These are phyloP conservation scores for Pseudomyrmex sp. DNA, from an alignment of 1,140 invertebrate species.

Conservation along the genomic window DNA sequence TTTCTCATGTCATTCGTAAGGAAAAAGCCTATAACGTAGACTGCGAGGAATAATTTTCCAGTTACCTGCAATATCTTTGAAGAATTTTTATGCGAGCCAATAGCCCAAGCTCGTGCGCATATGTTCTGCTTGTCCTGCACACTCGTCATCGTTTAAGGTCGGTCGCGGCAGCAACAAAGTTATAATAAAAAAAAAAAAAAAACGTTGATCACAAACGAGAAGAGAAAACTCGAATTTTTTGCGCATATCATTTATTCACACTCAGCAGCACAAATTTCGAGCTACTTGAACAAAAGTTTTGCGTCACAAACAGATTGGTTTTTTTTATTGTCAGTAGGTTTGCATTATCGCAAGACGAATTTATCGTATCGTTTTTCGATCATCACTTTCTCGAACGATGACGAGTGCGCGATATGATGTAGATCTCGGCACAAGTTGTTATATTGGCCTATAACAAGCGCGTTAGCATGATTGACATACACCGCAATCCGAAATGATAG, in stretches of 20 bases:
- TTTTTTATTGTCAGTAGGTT: neutral
- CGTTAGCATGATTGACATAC: slow-evolving; percentile 39
- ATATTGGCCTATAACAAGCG: slow-evolving; percentile 52
- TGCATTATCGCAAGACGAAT: neutral
- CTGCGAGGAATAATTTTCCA: slow-evolving; percentile 25
- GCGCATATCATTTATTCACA: neutral
- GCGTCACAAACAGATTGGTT: neutral
- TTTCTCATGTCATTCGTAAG: slow-evolving; percentile 37
- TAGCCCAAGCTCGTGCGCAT: slow-evolving; percentile 33
- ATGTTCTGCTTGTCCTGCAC: slow-evolving; percentile 43
- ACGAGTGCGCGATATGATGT: slow-evolving; percentile 40
- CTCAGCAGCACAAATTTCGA: neutral
- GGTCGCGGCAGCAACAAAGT: too few relatives aligned
- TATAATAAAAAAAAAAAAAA: neutral
- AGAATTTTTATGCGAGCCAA: slow-evolving; percentile 45
- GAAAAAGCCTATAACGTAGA: slow-evolving; percentile 32
- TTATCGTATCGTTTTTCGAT: neutral
- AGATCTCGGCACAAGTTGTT: slow-evolving; percentile 63
- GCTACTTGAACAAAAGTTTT: neutral
- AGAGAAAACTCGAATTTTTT: neutral
- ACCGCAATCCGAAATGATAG: slow-evolving; percentile 51
- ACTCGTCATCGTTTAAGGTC: slow-evolving; percentile 35
- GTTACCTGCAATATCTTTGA: slow-evolving; percentile 41
- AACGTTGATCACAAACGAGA: neutral
- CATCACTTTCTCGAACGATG: neutral